Conservation (phyloP, 2,888 invertebrate genomes). For the Drosophila mimetica region DNA sequence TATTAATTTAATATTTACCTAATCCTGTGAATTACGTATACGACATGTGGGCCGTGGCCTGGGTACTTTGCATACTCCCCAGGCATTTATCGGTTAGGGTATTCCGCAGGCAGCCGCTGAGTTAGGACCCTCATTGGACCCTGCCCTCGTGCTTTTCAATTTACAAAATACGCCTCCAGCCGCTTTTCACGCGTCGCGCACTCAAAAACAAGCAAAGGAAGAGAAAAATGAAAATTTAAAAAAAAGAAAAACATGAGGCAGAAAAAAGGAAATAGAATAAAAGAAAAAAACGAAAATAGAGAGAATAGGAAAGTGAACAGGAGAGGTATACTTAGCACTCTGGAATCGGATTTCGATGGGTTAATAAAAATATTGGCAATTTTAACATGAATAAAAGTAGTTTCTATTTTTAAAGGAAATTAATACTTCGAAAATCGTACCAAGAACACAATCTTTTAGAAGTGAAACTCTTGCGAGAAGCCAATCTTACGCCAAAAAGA, state of each 20-base stretch:
- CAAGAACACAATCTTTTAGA: no score
- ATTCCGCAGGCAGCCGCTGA: not conserved
- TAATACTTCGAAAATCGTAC: no score
- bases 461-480: no score
- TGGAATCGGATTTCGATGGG: not conserved
- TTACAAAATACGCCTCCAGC: slow-evolving; percentile 52
- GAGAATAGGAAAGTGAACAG: slow-evolving; percentile 11
- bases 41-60: not conserved
- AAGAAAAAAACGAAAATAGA: slow-evolving; percentile 20
- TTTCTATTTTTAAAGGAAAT: no score
- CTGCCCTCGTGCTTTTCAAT: slow-evolving; percentile 42
- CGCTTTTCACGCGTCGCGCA: slow-evolving; percentile 48
- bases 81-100: not conserved
- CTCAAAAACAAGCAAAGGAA: slow-evolving; percentile 11
- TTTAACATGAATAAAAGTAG: not conserved
- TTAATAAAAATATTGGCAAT: not conserved
- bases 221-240: slow-evolving; percentile 3
- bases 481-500: no score
- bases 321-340: not conserved
- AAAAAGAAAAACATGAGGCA: not conserved
- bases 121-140: slow-evolving; percentile 6
- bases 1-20: no score
- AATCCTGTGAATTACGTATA: slow-evolving; percentile 1
- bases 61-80: not conserved
- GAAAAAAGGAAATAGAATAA: slow-evolving; percentile 7